Conservation (phyloP, 37 sponge, comb jelly and placozoan genomes). For the Aplysina aerophoba region DNA sequence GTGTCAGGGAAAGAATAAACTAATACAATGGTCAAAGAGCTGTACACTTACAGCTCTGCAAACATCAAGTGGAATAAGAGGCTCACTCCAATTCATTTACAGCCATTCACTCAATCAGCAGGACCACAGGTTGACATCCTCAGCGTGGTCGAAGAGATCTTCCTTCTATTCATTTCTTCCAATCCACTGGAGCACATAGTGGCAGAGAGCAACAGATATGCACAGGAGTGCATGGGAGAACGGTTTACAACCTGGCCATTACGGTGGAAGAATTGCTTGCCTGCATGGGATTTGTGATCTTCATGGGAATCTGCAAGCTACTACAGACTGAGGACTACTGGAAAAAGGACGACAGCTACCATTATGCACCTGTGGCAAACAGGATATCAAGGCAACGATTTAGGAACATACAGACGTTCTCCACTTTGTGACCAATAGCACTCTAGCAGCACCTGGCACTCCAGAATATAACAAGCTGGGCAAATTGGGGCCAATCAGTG, state of each 20-base stretch:
- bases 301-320: conserved; percentile 38
- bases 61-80: too few relatives aligned
- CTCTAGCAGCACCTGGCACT: conserved; percentile 4
- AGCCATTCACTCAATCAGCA: conserved; percentile 27
- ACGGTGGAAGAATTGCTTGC: conserved; percentile 25
- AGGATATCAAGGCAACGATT: conserved; percentile 35
- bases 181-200: conserved; percentile 16
- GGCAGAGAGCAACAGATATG: conserved; percentile 33
- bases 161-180: conserved; percentile 22
- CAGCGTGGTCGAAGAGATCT: background rate
- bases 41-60: too few relatives aligned
- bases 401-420: conserved; percentile 28
- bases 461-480: conserved; percentile 24
- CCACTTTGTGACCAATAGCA: conserved; percentile 17
- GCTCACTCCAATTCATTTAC: background rate
- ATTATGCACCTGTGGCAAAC: conserved; percentile 35
- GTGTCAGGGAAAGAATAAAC: too few relatives aligned
- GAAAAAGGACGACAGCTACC: conserved; percentile 4
- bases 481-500: conserved; percentile 15
- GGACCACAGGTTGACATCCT: conserved; percentile 27
- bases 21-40: too few relatives aligned
- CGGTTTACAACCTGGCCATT: background rate
- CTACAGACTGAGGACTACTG: conserved; percentile 41
- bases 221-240: conserved; percentile 10
- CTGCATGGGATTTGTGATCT: conserved; percentile 37